phyloP scores from a whole-genome alignment of 2,888 invertebrate genomes.

The Hypena proboscidalis region DNA sequence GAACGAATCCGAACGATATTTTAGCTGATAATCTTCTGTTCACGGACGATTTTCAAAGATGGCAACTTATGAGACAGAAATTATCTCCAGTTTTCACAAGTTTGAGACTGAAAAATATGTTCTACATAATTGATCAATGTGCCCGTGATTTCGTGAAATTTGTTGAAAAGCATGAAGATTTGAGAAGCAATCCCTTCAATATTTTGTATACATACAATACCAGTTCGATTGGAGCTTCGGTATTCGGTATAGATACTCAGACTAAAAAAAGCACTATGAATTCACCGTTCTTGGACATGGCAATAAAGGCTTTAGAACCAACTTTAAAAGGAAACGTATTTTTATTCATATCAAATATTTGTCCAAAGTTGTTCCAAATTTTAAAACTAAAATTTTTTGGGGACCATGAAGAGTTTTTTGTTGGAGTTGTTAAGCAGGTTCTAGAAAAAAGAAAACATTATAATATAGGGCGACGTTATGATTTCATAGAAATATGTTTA shows the following conservation, averaged over 20 bases:
- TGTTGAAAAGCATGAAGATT: slow-evolving; percentile 45
- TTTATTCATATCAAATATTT: slow-evolving; percentile 41
- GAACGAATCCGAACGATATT: slow-evolving; percentile 53
- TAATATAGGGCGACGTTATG: slow-evolving; percentile 43
- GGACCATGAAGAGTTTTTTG: slow-evolving; percentile 61
- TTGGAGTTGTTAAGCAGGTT: slow-evolving; percentile 59
- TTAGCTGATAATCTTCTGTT: slow-evolving; percentile 63
- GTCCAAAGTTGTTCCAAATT: slow-evolving; percentile 50
- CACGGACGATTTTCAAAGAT: slow-evolving; percentile 58
- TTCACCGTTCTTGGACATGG: slow-evolving; percentile 64
- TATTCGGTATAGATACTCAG: slow-evolving; percentile 72
- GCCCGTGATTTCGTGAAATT: slow-evolving; percentile 59
- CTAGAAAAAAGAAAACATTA: slow-evolving; percentile 50
- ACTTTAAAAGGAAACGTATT: slow-evolving; percentile 40
- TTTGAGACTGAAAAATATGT: slow-evolving; percentile 70
- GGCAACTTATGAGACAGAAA: slow-evolving; percentile 70
- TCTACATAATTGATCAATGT: slow-evolving; percentile 61
- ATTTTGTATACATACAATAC: slow-evolving; percentile 61
- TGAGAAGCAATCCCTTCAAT: slow-evolving; percentile 52
- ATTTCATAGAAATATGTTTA: slow-evolving; percentile 66
- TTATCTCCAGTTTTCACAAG: slow-evolving; percentile 69
- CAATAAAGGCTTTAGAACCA: slow-evolving; percentile 51
- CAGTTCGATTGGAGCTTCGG: slow-evolving; percentile 64
- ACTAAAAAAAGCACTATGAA: slow-evolving; percentile 63
- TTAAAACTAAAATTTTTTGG: slow-evolving; percentile 58